Evolutionary conservation across 2,113 vertebrate species (phyloP), one percentile per base, ranked within the genome.

Genomic region (human): DNA sequence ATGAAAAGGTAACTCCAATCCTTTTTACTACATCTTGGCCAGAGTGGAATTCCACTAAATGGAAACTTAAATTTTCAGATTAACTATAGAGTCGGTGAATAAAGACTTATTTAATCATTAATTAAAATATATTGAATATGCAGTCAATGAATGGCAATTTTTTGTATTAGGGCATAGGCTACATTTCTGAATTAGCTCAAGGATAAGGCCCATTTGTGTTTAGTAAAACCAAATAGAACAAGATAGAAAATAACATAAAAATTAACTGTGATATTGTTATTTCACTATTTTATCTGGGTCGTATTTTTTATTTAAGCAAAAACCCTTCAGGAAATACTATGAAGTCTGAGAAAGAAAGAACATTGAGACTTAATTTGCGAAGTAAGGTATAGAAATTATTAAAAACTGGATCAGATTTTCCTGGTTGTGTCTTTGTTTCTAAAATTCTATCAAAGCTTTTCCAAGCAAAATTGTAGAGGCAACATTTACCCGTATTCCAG

Each of bases 231-330:
- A 92, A 85, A 82, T 1, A 80, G 13, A 87, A 80, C 8, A 87
- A 88, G 25, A 35, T 55, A 50, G 40, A 96, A 90, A 86, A 82
- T 92, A 92, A 80, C 18, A 40, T 82, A 32, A 91, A 89, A 95
- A 68, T 61, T 38, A 87, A 82, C 43, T 75, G 5, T 52, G 73
- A 35, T 45, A 78, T 80, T 89, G 2, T 70, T 72, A 40, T 84
- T 93, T 97, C 50, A 87, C 25, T 85, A 0, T 86, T 81, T 82
- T 93, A 50, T 87, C 12, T 70, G 7, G 16, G 45, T 61, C 22
- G 22, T 59, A 43, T 66, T 93, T 95, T 73, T 43, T 12, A 52
- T 80, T 48, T 61, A 96, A 40, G 55, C 55, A 84, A 92, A 55
- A 92, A 55, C 0, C 0, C 14, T 48, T 83, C 32, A 61, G 48